These are phyloP conservation scores for Ophion obscuratus DNA, from an alignment of 2,888 invertebrate species.

Conservation along the genomic window DNA sequence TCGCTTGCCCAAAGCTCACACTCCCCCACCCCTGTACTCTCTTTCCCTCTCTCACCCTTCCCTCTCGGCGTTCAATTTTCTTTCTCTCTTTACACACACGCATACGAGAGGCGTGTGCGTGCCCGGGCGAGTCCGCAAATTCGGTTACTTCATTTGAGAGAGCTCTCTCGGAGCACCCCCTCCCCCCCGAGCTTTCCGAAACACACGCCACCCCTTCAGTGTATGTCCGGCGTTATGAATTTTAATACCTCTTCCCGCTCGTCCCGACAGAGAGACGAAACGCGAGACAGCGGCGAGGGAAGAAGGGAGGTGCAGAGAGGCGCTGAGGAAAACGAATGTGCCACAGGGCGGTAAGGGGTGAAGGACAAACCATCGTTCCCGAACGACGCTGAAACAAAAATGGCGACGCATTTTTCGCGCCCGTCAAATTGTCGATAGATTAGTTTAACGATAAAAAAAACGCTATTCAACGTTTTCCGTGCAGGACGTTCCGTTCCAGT, in stretches of 20 bases:
- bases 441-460: constrained; percentile 81
- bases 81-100: constrained; percentile 26
- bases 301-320: neutral
- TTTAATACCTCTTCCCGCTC: constrained; percentile 83
- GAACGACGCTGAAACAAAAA: constrained; percentile 74
- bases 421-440: constrained; percentile 83
- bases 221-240: constrained; percentile 84
- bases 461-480: constrained; percentile 60
- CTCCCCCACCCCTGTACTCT: constrained; percentile 17
- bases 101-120: constrained; percentile 72
- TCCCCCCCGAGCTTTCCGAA: constrained; percentile 58
- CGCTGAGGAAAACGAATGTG: constrained; percentile 46
- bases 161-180: constrained; percentile 63
- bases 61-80: constrained; percentile 9
- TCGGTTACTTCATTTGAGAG: constrained; percentile 82
- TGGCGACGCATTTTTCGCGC: constrained; percentile 81
- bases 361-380: constrained; percentile 35
- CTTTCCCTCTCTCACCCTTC: constrained; percentile 30
- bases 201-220: constrained; percentile 72
- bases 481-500: constrained; percentile 34
- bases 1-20: constrained; percentile 51
- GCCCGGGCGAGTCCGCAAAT: constrained; percentile 79
- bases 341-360: constrained; percentile 16
- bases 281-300: constrained; percentile 51
- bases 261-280: constrained; percentile 64